These are phyloP conservation scores for Antechinus stuartii DNA, from an alignment of 2,113 vertebrate genomes.

Conservation along the genomic window DNA sequence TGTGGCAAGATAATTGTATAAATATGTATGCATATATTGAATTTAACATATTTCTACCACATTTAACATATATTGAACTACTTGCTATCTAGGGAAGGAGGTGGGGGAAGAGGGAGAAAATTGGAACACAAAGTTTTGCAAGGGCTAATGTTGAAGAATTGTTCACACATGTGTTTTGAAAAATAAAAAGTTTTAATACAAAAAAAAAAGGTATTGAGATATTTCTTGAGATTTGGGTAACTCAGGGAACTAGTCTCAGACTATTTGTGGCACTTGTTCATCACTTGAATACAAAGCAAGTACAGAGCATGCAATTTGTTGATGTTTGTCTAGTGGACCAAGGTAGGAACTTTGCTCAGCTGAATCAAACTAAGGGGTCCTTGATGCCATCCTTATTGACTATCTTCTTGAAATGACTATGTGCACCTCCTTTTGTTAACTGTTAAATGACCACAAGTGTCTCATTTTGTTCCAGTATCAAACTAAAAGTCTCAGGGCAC, in stretches of 20 bases:
- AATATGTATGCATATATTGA: no score
- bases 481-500: background rate
- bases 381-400: background rate
- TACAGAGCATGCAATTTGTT: background rate
- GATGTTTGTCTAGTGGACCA: background rate
- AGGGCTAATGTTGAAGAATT: no score
- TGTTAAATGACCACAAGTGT: background rate
- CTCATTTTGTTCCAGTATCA: background rate
- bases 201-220: background rate
- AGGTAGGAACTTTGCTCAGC: background rate
- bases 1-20: no score
- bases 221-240: background rate
- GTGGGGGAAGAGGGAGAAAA: no score
- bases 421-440: background rate
- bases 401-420: background rate
- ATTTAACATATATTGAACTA: no score
- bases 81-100: no score
- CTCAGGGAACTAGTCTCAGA: background rate
- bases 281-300: background rate
- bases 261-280: background rate
- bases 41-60: no score
- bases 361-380: background rate
- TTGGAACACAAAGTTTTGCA: no score
- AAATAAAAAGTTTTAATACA: no score
- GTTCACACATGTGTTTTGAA: no score